phyloP scores from a whole-genome alignment of 92 coral and sea anemone genomes.

The Siderastrea siderea region DNA sequence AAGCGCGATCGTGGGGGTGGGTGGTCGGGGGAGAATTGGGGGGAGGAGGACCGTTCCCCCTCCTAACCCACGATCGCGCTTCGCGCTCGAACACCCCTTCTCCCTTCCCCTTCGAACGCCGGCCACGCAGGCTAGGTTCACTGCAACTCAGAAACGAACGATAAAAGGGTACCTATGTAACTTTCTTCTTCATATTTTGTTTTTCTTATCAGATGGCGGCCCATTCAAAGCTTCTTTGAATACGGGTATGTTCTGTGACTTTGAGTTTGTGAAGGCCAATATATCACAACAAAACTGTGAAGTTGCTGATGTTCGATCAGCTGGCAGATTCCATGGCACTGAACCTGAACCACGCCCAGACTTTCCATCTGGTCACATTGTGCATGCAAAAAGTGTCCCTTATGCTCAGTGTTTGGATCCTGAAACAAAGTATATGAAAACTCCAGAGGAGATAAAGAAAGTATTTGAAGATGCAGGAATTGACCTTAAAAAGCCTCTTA shows the following conservation, averaged over 20 bases:
- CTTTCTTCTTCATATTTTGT: not conserved
- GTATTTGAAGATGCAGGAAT: conserved; percentile 85
- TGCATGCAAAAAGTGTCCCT: conserved; percentile 74
- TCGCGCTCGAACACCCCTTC: too few relatives aligned
- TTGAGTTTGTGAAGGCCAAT: conserved; percentile 76
- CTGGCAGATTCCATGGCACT: conserved; percentile 83
- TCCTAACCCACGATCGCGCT: too few relatives aligned
- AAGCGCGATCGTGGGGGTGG: too few relatives aligned
- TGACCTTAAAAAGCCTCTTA: conserved; percentile 78
- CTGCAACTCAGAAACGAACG: too few relatives aligned
- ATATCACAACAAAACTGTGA: conserved; percentile 59
- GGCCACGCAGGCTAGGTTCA: too few relatives aligned
- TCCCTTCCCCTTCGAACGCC: too few relatives aligned
- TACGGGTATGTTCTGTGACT: conserved; percentile 79
- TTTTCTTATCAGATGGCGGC: conserved; percentile 41
- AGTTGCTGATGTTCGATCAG: conserved; percentile 88
- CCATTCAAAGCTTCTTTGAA: conserved; percentile 85
- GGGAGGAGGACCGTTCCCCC: too few relatives aligned
- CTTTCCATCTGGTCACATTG: conserved; percentile 92
- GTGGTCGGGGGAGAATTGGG: too few relatives aligned
- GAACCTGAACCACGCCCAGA: conserved; percentile 90
- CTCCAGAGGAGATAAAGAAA: conserved; percentile 78
- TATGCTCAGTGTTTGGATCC: conserved; percentile 80
- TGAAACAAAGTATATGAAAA: conserved; percentile 74
- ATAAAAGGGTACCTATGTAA: not conserved